Evolutionary conservation across 2,113 vertebrate species (phyloP).

Genomic region (Meriones unguiculatus): DNA sequence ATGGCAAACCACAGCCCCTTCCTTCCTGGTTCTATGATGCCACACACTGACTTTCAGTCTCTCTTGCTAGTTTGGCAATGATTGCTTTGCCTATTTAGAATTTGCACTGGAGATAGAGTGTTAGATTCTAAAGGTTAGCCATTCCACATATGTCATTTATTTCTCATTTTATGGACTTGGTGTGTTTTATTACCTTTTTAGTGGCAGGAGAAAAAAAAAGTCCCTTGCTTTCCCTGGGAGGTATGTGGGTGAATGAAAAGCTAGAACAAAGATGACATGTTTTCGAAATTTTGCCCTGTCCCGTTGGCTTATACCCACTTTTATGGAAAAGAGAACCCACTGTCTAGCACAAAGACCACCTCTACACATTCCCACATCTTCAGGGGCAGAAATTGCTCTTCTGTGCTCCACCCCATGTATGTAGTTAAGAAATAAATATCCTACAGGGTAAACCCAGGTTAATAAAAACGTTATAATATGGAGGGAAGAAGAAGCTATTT

Average conservation of each 20-base stretch:
- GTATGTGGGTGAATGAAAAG: not conserved
- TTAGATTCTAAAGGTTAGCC: slow-evolving; percentile 16
- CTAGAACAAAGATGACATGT: not conserved
- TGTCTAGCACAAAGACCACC: not conserved
- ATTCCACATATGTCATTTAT: not conserved
- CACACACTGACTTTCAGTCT: not conserved
- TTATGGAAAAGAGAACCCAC: not conserved
- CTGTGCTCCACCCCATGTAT: not conserved
- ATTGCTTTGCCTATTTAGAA: not conserved
- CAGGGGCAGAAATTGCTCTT: not conserved
- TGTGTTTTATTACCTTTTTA: slow-evolving; percentile 10
- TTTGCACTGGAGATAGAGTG: not conserved
- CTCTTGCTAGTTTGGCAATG: not conserved
- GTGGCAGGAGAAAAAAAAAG: not conserved
- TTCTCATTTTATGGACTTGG: not conserved
- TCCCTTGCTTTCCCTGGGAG: not conserved
- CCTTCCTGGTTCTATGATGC: not conserved
- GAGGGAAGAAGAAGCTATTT: not conserved
- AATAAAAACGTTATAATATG: not conserved
- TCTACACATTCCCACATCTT: not conserved
- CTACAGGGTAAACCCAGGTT: not conserved
- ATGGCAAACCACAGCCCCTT: not conserved
- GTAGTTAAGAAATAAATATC: not conserved
- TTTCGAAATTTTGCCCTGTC: slow-evolving; percentile 12
- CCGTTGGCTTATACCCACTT: not conserved